Percentiles rank a stretch among this genome's conserved stretches.
These are phyloP conservation scores for Sphenopsis melanotis DNA, from an alignment of 2,797 vertebrate genomes.

Conservation along the genomic window DNA sequence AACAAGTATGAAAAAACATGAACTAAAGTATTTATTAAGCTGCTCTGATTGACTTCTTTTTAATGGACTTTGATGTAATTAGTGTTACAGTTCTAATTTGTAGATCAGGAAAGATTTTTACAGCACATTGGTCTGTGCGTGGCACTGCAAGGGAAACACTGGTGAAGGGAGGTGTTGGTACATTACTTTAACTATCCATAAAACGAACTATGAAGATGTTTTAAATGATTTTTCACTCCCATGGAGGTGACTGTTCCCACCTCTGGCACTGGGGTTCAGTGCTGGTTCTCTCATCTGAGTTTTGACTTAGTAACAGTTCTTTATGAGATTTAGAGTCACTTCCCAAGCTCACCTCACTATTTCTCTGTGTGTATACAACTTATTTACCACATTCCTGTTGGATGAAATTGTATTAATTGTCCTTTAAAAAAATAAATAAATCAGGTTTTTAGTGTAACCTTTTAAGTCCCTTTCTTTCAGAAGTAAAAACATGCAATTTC, in stretches of 20 bases:
- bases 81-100: neutral
- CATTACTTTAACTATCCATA: neutral
- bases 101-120: neutral
- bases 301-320: neutral
- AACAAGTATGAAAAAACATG: neutral
- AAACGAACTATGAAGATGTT: neutral
- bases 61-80: neutral
- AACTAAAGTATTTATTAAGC: constrained; percentile 1
- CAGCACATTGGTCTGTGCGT: accelerated
- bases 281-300: neutral
- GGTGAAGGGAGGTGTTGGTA: neutral
- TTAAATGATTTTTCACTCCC: neutral
- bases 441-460: neutral
- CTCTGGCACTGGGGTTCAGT: neutral
- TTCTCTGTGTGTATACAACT: neutral
- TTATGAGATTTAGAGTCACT: neutral
- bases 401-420: neutral
- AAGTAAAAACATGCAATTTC: neutral
- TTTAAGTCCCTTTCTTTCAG: neutral
- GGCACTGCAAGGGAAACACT: neutral
- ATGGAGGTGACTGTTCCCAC: neutral
- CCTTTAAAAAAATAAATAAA: neutral
- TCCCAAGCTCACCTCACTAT: neutral
- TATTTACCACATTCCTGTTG: neutral
- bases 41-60: neutral